phyloP scores from a whole-genome alignment of 1,140 invertebrate species.

The Aphis gossypii region DNA sequence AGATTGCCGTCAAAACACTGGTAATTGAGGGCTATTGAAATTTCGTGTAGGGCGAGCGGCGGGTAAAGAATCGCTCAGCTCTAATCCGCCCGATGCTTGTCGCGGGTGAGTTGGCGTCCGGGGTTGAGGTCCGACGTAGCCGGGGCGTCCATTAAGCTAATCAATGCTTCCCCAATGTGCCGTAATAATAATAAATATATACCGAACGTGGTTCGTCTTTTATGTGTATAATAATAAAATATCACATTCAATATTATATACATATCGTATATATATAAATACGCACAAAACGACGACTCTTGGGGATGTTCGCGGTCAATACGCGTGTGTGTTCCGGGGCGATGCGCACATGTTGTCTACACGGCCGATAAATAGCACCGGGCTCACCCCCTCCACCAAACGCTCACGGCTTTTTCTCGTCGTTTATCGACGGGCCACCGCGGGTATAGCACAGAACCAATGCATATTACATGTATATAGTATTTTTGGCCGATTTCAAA shows the following conservation, averaged over 20 bases:
- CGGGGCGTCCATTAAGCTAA: constrained; percentile 46
- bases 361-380: constrained; percentile 50
- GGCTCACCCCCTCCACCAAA: background rate
- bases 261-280: background rate
- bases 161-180: constrained; percentile 39
- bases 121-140: background rate
- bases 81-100: background rate
- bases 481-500: background rate
- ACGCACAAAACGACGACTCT: background rate
- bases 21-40: constrained; percentile 47
- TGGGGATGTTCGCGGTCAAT: constrained; percentile 53
- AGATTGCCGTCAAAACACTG: constrained; percentile 51
- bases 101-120: background rate
- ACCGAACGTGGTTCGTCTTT: constrained; percentile 2
- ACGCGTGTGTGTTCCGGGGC: background rate
- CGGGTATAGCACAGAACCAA: background rate
- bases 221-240: background rate
- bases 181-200: background rate
- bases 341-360: constrained; percentile 49
- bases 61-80: background rate
- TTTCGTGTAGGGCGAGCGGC: background rate
- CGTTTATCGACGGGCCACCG: background rate
- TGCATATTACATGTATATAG: background rate
- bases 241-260: background rate
- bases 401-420: background rate